Evolutionary conservation across 2,888 invertebrate genomes (phyloP).

Genomic region (Diabrotica balteata): DNA sequence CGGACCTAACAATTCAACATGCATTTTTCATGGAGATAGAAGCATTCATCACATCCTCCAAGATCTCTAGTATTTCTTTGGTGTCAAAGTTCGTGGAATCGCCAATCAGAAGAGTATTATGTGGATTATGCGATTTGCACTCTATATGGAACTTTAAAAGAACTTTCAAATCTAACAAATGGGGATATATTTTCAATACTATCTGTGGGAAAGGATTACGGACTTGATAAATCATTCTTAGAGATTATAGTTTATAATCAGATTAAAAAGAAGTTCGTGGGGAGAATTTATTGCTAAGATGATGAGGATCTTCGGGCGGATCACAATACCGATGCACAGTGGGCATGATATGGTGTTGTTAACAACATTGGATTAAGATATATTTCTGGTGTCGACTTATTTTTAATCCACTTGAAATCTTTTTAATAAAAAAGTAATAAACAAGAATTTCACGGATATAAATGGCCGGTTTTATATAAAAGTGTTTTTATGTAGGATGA

Average conservation of each 20-base stretch:
- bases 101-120: slow-evolving; percentile 28
- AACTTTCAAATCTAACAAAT: slow-evolving; percentile 22
- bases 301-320: no score
- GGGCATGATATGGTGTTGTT: no score
- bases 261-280: slow-evolving; percentile 3
- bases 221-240: slow-evolving; percentile 17
- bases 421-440: no score
- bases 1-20: neutral
- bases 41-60: slow-evolving; percentile 13
- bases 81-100: slow-evolving; percentile 23
- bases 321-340: no score
- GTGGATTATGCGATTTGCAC: slow-evolving; percentile 24
- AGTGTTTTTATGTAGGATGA: no score
- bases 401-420: no score
- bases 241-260: slow-evolving; percentile 3
- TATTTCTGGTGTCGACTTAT: no score
- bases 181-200: slow-evolving; percentile 24
- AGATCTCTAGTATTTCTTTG: slow-evolving; percentile 17
- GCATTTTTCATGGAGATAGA: slow-evolving; percentile 23
- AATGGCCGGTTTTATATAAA: no score
- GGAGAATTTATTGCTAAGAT: no score
- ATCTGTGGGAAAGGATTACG: slow-evolving; percentile 5
- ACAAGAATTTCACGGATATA: no score
- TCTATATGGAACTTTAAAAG: slow-evolving; percentile 14
- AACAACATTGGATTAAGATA: no score